Conservation (phyloP, 1,140 invertebrate species). For the Aleiodes sp. region DNA sequence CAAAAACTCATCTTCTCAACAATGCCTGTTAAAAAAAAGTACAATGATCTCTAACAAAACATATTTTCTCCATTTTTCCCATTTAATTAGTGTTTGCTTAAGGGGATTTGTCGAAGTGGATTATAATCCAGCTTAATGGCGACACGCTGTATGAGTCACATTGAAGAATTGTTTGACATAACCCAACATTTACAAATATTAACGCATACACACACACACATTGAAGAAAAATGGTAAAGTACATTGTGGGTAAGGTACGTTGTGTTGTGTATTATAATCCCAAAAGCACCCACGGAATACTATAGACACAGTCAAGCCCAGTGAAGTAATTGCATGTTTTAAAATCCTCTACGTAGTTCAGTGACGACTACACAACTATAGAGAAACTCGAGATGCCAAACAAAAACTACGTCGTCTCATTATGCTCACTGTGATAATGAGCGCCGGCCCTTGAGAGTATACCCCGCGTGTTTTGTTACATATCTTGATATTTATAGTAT, state of each 20-base stretch:
- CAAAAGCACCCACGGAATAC: not conserved
- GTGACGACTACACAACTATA: too few species aligned
- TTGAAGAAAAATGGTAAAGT: too few species aligned
- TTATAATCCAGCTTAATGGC: not conserved
- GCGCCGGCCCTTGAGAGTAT: too few species aligned
- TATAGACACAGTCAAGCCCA: not conserved
- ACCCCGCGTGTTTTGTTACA: too few species aligned
- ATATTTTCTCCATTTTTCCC: too few species aligned
- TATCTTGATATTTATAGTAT: not conserved
- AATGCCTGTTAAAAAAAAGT: too few species aligned
- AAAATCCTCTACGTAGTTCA: not conserved
- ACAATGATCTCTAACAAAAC: too few species aligned
- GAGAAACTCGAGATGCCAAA: slow-evolving; percentile 26
- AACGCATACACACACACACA: too few species aligned
- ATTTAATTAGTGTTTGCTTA: not conserved
- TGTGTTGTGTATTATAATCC: not conserved
- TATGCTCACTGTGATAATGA: slow-evolving; percentile 31
- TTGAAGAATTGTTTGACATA: not conserved
- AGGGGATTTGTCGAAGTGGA: not conserved
- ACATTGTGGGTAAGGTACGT: not conserved
- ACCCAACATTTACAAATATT: too few species aligned
- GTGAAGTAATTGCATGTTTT: slow-evolving; percentile 34
- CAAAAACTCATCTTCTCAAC: too few species aligned
- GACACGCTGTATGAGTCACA: not conserved
- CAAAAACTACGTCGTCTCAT: slow-evolving; percentile 32